Conservation (phyloP, 2,113 vertebrate genomes). For the Anguilla japonica region DNA sequence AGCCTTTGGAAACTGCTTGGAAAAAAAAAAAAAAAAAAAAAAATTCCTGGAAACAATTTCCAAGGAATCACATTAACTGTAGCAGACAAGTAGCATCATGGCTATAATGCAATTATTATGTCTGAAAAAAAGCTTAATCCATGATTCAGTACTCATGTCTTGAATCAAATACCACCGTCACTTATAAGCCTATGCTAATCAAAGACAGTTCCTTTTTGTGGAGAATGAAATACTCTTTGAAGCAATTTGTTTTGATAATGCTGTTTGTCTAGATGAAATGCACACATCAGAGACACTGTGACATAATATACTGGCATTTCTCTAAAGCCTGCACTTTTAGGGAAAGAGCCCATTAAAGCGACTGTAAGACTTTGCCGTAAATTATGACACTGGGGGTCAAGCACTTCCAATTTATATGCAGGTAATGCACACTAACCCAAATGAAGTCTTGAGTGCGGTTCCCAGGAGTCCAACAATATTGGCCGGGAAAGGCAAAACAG, state of each 20-base stretch:
- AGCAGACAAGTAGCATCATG: not conserved
- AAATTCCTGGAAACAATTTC: no score
- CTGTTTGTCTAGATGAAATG: constrained; percentile 26
- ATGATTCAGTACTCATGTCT: no score
- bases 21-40: no score
- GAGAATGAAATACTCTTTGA: constrained; percentile 1
- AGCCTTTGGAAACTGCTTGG: no score
- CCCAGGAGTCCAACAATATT: not conserved
- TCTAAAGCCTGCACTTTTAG: constrained; percentile 40
- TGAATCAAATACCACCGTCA: no score
- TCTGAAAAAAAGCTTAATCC: no score
- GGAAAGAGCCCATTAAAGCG: constrained; percentile 54
- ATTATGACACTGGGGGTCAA: constrained; percentile 52
- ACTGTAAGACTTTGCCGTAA: constrained; percentile 48
- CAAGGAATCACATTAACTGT: not conserved
- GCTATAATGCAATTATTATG: no score
- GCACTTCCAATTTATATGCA: constrained; percentile 49
- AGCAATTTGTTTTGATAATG: constrained; percentile 26
- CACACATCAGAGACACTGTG: constrained; percentile 43
- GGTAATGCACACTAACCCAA: constrained; percentile 60
- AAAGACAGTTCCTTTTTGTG: not conserved
- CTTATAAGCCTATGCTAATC: not conserved
- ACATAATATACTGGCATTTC: constrained; percentile 48
- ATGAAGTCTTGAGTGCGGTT: constrained; percentile 36
- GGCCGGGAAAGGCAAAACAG: not conserved